A percentile compares a stretch with the other conserved stretches of the same genome.
phyloP scores from a whole-genome alignment of 2,797 vertebrate species.

The Erethizon dorsatum region DNA sequence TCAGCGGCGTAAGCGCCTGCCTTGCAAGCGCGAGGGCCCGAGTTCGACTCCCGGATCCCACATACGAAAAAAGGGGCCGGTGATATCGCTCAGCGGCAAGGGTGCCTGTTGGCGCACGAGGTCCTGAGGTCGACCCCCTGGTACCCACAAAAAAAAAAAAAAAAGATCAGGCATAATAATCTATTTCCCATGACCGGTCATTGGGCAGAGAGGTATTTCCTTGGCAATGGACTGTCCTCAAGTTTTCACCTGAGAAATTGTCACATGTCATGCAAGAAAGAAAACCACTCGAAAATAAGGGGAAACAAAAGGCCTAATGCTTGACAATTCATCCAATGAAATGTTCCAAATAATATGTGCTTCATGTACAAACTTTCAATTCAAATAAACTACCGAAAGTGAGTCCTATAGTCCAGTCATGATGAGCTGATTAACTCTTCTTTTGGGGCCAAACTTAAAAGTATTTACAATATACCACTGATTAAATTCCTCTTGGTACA shows the following conservation, averaged over 20 bases:
- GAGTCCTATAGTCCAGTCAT: not conserved
- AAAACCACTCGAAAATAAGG: constrained; percentile 11
- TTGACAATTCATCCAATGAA: not conserved
- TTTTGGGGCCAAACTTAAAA: not conserved
- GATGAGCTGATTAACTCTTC: constrained; percentile 17
- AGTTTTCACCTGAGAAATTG: constrained; percentile 45
- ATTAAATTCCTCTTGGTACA: not conserved
- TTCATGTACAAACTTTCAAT: constrained; percentile 67
- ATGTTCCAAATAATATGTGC: not conserved
- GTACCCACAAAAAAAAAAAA: too few relatives aligned
- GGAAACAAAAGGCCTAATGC: constrained; percentile 15
- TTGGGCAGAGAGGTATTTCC: not conserved
- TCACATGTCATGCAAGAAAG: constrained; percentile 32
- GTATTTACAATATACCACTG: not conserved
- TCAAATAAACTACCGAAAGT: not conserved
- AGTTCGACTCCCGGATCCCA: too few relatives aligned
- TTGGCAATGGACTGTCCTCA: constrained; percentile 21
- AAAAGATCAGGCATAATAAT: not conserved
- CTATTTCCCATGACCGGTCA: constrained; percentile 23
- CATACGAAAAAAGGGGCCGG: too few relatives aligned
- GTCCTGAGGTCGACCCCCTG: too few relatives aligned
- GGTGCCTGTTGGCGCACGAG: too few relatives aligned
- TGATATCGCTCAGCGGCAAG: too few relatives aligned
- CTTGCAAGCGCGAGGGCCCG: too few relatives aligned
- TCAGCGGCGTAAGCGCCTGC: too few relatives aligned